A percentile compares a stretch with the other conserved stretches of the same genome.
Conservation (phyloP, 2,113 vertebrate species). For the Paramormyrops kingsleyae region DNA sequence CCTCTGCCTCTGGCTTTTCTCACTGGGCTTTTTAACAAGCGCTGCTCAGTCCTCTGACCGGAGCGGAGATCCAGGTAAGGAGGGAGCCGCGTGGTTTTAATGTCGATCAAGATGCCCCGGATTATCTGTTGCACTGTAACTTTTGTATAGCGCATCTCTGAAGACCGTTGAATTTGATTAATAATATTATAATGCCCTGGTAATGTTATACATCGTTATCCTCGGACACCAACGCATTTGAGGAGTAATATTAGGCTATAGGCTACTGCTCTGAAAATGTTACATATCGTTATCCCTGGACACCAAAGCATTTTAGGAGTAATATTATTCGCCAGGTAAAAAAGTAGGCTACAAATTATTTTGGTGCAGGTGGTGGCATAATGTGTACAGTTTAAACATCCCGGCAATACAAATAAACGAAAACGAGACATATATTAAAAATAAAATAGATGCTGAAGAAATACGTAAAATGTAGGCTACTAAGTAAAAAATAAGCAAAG, state of each 20-base stretch:
- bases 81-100: neutral
- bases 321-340: neutral
- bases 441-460: neutral
- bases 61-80: constrained; percentile 63
- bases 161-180: neutral
- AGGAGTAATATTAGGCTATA: neutral
- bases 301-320: neutral
- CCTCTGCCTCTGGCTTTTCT: constrained; percentile 23
- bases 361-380: neutral
- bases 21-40: constrained; percentile 38
- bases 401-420: neutral
- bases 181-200: neutral
- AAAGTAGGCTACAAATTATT: neutral
- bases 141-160: neutral
- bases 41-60: constrained; percentile 32
- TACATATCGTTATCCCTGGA: neutral
- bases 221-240: neutral
- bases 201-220: neutral
- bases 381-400: neutral
- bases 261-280: neutral
- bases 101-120: neutral
- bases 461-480: neutral
- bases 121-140: neutral
- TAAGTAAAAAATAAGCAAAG: neutral
- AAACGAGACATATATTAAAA: neutral